Evolutionary conservation across 1,140 invertebrate genomes (phyloP).

Genomic region (Drosophila albomicans): DNA sequence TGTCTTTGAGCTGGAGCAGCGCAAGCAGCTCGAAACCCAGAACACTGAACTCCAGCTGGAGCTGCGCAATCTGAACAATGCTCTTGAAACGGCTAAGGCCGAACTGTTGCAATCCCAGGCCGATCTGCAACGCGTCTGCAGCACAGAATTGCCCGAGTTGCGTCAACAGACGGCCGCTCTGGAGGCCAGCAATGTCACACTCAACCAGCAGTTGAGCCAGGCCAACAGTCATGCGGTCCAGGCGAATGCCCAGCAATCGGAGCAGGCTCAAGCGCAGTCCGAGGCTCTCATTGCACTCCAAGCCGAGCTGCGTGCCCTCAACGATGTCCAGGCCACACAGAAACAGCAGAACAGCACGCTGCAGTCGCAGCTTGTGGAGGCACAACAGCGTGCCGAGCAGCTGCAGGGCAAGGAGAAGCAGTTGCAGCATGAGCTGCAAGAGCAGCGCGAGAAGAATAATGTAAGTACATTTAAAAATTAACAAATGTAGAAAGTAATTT

Average conservation of each 20-base stretch:
- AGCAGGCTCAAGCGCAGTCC: slow-evolving; percentile 61
- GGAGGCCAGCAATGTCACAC: slow-evolving; percentile 51
- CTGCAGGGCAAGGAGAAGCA: slow-evolving; percentile 66
- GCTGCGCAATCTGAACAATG: slow-evolving; percentile 71
- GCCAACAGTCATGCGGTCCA: slow-evolving; percentile 59
- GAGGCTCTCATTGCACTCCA: slow-evolving; percentile 56
- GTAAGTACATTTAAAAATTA: slow-evolving; percentile 86
- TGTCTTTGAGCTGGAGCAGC: slow-evolving; percentile 78
- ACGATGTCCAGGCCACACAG: slow-evolving; percentile 50
- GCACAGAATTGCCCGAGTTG: slow-evolving; percentile 65
- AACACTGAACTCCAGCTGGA: slow-evolving; percentile 75
- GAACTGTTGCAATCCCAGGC: slow-evolving; percentile 59
- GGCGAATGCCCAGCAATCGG: slow-evolving; percentile 57
- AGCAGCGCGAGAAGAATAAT: slow-evolving; percentile 91
- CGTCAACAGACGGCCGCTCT: slow-evolving; percentile 45
- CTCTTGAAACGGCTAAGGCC: slow-evolving; percentile 62
- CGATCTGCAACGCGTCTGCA: slow-evolving; percentile 57
- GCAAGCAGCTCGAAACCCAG: slow-evolving; percentile 71
- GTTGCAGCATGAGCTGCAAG: slow-evolving; percentile 86
- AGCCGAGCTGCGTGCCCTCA: slow-evolving; percentile 43
- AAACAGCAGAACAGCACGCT: slow-evolving; percentile 55
- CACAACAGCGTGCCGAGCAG: slow-evolving; percentile 62
- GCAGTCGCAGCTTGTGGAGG: slow-evolving; percentile 67
- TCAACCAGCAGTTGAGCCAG: slow-evolving; percentile 51
- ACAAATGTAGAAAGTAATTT: neutral